These are phyloP conservation scores for Ctenopoma kingsleyae DNA, from an alignment of 2,797 vertebrate species.

Conservation along the genomic window DNA sequence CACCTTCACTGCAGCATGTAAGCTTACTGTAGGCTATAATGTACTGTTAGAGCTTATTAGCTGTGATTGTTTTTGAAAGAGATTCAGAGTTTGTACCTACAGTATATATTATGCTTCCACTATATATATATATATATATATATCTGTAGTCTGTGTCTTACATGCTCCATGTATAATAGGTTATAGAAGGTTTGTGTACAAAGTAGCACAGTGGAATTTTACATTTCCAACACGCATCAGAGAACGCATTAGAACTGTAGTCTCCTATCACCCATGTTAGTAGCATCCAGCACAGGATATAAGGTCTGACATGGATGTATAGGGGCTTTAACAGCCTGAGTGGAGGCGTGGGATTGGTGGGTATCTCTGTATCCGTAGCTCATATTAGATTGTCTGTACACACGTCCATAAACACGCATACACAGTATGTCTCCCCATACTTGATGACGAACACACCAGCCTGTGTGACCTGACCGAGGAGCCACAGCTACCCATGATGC, in stretches of 20 bases:
- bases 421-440: not conserved
- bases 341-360: conserved; percentile 25
- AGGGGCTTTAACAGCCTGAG: conserved; percentile 45
- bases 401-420: not conserved
- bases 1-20: conserved; percentile 21
- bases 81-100: not conserved
- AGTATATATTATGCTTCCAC: not conserved
- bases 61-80: conserved; percentile 21
- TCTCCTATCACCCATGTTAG: conserved; percentile 32
- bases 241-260: conserved; percentile 10
- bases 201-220: conserved; percentile 56
- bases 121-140: no score
- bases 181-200: no score
- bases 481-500: conserved; percentile 32
- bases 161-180: conserved; percentile 18
- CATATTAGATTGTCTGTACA: conserved; percentile 7
- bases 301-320: conserved; percentile 47
- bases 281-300: conserved; percentile 47
- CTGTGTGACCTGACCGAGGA: conserved; percentile 18
- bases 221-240: conserved; percentile 35
- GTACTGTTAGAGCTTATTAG: conserved; percentile 37
- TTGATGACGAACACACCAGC: conserved; percentile 11
- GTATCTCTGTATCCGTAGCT: conserved; percentile 16
- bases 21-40: conserved; percentile 33
- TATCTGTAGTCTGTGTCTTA: not conserved